Percentiles rank a stretch among this genome's conserved stretches.
These are phyloP conservation scores for Rhipidura dahli DNA, from an alignment of 2,113 vertebrate species.

Conservation along the genomic window DNA sequence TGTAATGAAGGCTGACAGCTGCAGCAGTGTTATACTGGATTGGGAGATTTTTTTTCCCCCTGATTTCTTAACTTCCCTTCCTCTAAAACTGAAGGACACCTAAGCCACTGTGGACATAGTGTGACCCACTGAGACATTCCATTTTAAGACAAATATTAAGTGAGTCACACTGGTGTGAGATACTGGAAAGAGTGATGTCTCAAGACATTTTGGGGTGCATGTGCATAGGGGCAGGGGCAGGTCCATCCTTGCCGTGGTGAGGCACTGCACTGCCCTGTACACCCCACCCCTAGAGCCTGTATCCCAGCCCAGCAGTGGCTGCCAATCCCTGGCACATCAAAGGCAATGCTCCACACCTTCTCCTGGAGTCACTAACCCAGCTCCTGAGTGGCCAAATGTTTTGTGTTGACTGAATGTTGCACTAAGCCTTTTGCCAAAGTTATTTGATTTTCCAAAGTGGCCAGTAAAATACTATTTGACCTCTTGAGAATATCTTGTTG, in stretches of 20 bases:
- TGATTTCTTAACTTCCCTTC: not conserved
- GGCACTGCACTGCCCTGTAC: too few species aligned
- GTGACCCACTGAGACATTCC: not conserved
- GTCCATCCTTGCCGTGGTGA: not conserved
- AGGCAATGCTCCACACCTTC: not conserved
- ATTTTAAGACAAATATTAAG: not conserved
- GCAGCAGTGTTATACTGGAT: not conserved
- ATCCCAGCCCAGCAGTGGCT: not conserved
- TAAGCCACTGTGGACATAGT: not conserved
- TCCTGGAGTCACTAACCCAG: not conserved
- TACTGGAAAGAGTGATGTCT: not conserved
- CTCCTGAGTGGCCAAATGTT: not conserved
- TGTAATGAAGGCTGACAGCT: not conserved
- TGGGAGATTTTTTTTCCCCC: not conserved
- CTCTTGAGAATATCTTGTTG: rapidly evolving
- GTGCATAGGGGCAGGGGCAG: not conserved
- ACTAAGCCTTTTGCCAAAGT: not conserved
- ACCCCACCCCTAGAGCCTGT: rapidly evolving
- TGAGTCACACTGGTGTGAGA: not conserved
- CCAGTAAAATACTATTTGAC: not conserved
- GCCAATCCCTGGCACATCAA: not conserved
- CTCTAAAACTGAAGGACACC: not conserved
- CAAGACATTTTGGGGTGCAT: rapidly evolving
- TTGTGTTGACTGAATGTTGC: not conserved
- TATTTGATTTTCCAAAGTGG: not conserved